A percentile compares a stretch with the other conserved stretches of the same genome.
phyloP scores from a whole-genome alignment of 2,888 invertebrate species.

The Fabriciana adippe region DNA sequence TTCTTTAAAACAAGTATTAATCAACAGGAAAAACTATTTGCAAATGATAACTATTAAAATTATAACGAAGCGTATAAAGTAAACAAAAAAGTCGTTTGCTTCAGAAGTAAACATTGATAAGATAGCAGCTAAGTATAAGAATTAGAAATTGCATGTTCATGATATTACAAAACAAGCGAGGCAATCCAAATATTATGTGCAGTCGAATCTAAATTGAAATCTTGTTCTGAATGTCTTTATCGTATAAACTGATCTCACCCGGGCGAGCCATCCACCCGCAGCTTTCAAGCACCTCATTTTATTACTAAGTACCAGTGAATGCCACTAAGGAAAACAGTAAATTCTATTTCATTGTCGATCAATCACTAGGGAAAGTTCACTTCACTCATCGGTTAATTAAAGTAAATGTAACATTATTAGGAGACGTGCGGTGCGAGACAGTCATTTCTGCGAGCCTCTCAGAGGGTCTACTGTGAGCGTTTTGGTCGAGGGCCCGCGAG shows the following conservation, averaged over 20 bases:
- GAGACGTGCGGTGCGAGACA: conserved; percentile 61
- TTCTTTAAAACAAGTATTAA: background rate
- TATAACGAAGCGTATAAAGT: conserved; percentile 11
- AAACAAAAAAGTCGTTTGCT: background rate
- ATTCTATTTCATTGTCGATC: conserved; percentile 28
- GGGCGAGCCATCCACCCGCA: conserved; percentile 78
- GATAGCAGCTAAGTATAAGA: conserved; percentile 38
- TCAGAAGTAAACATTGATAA: conserved; percentile 18
- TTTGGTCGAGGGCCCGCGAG: conserved; percentile 75
- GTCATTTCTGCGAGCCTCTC: conserved; percentile 71
- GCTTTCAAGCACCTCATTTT: conserved; percentile 80
- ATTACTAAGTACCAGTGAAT: conserved; percentile 63
- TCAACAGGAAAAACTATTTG: background rate
- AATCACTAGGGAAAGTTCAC: conserved; percentile 49
- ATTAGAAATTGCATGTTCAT: conserved; percentile 38
- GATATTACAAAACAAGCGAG: conserved; percentile 63
- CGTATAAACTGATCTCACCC: conserved; percentile 74
- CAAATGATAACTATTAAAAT: conserved; percentile 38
- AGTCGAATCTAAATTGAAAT: conserved; percentile 76
- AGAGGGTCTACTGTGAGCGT: conserved; percentile 64
- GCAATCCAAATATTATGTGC: conserved; percentile 68
- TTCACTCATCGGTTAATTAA: conserved; percentile 71
- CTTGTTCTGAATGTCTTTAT: conserved; percentile 68
- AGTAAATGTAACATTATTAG: conserved; percentile 69
- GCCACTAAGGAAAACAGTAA: conserved; percentile 53